Evolutionary conservation across 92 coral and sea anemone species (phyloP), one percentile per base, ranked within the genome.

Genomic region (Palythoa grandis): DNA sequence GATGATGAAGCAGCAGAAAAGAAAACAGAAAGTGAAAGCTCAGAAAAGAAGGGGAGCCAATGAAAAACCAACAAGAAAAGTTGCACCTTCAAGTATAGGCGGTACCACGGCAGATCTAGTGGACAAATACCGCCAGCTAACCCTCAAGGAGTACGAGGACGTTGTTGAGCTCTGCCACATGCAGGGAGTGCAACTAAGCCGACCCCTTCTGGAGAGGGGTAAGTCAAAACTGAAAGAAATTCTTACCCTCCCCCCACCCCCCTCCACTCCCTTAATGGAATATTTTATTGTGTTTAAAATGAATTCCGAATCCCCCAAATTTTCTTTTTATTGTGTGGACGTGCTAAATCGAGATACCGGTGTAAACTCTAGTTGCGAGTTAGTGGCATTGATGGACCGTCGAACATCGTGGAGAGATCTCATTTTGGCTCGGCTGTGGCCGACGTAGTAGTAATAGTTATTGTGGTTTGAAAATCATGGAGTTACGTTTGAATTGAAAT

Each of bases 161-260:
- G 89, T 94, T 1, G 91, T 96, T 13, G 96, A 96, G 57, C 76
- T 93, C 19, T 96, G 99, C 73, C 97, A 96, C 29, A 91, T 96
- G 94, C 97, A 96, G 77, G 99, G 99, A 22, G 95, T 96, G 14
- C 95, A 92, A 40, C 86, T 94, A 2, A 89, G 96, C 90, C 95
- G 92, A 72, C 89, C 89, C 16, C 67, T 93, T 12, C 89, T 96
- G 12, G 98, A 87, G 58, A 91, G 93, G 92, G 98, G 99, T 96
- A 54, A 71, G 95, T 67, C 12, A 35, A 22, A n/a, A 66, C 47
- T 17, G 11, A 40, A 16, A n/a, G 22, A 50, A 40, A 14, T 57
- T 69, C 7, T 38, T 7, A 7, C 52, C 23, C 20, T 3, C 12
- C 9, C 50, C 47, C 47, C 47, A 3, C 47, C 47, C 47, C 50